Conservation (phyloP, 64 coral and sea anemone genomes). For the Orbicella faveolata region DNA sequence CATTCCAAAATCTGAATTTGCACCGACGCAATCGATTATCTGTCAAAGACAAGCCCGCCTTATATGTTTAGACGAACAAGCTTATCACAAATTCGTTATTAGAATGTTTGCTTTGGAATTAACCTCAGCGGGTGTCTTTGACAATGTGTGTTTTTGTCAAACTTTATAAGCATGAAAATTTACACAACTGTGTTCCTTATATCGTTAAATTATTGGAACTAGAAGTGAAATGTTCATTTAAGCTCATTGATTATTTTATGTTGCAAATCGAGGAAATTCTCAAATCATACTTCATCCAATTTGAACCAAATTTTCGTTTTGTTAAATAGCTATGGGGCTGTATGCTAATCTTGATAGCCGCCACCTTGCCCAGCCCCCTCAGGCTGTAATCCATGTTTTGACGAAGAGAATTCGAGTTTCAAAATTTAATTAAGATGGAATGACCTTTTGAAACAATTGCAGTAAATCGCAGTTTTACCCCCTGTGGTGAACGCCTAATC, state of each 20-base stretch:
- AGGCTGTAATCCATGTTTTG: background rate
- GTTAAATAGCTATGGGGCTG: background rate
- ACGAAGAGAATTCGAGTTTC: background rate
- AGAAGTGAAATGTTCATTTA: too few relatives aligned
- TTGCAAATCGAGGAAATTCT: background rate
- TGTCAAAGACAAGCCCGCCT: background rate
- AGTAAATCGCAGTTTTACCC: background rate
- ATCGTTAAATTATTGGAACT: background rate
- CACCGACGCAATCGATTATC: background rate
- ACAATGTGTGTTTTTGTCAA: background rate
- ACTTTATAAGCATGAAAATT: background rate
- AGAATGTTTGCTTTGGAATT: slow-evolving; percentile 16
- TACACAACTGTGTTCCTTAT: background rate
- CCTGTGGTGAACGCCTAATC: background rate
- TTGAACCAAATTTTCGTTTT: background rate
- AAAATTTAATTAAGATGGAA: slow-evolving; percentile 31
- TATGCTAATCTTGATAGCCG: background rate
- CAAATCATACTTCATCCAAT: background rate
- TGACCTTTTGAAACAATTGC: background rate
- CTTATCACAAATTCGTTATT: background rate
- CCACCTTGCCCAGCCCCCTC: background rate
- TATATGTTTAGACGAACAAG: background rate
- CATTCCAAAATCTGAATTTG: background rate
- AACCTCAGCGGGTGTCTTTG: background rate
- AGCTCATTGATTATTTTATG: too few relatives aligned